Base-by-base conservation (phyloP, 2,888 invertebrate species). In the Aethes cnicana region DNA sequence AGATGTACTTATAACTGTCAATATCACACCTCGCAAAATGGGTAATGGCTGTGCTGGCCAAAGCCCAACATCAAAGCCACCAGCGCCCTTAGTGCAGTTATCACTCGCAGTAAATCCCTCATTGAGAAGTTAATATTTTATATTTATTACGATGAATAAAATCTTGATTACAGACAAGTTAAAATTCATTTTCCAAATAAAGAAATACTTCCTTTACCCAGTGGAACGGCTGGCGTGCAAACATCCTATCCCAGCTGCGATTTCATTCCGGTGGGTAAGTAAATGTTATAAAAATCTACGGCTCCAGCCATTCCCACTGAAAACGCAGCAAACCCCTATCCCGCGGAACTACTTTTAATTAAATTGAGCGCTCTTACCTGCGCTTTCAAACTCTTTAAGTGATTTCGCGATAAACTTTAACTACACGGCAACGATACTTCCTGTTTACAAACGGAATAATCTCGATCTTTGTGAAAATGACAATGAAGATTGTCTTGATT, bases 401-500 rank as follows among this genome's bases (percentile, higher is more conserved):
- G 77, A 75, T 82, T 78, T 75, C 59, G 57, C 63, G 66, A 73
- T 75, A 77, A 80, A 81, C 77, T 81, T n/a, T 78, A 39, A 58
- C 58, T 69, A 69, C 68, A 72, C 73, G 66, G 64, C 67, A 75
- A 80, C 21, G 32, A 47, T 37, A 32, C 30, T 44, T 44, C 30
- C 30, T 43, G 30, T 37, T 50, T 44, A 52, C 25, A 26, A 20
- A 33, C 11, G 7, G 9, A 25, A 17, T 43, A 37, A 44, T 23
- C 30, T 32, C 4, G 18, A 9, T 12, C 2, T 33, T 17, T 42
- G 8, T 5, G 4, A 18, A 30, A 30, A 42, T 9, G 14, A 21
- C 14, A 23, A 37, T 37, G 23, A 23, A 37, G 23, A 9, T 37
- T 14, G 8, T 37, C 23, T 23, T 2, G 37, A 2, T 25, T 16